Conservation (phyloP, 2,113 vertebrate genomes). For the Salvelinus namaycush region DNA sequence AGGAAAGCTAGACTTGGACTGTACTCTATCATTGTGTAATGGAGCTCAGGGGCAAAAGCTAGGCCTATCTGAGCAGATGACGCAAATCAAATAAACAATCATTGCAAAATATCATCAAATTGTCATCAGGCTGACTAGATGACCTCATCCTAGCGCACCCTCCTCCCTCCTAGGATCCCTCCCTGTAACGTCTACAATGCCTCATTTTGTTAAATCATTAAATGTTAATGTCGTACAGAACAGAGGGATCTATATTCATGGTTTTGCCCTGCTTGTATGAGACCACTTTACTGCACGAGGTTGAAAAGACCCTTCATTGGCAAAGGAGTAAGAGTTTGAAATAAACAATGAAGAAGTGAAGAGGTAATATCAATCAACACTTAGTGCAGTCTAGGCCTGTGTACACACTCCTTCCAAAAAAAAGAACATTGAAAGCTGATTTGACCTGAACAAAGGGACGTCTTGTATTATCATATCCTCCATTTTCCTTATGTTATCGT, state of each 20-base stretch:
- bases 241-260: constrained; percentile 40
- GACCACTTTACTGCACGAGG: constrained; percentile 2
- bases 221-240: constrained; percentile 30
- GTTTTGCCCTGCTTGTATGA: constrained; percentile 17
- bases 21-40: not conserved
- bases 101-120: not conserved
- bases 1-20: not conserved
- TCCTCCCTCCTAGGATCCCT: not conserved
- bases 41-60: not conserved
- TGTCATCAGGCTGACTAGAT: not conserved
- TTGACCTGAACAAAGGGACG: no score
- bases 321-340: not conserved
- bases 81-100: not conserved
- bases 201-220: constrained; percentile 36
- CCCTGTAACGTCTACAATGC: constrained; percentile 24
- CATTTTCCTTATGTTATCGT: no score
- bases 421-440: no score
- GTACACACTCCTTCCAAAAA: no score
- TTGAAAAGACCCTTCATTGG: not conserved
- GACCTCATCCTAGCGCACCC: not conserved
- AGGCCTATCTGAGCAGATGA: not conserved
- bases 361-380: not conserved
- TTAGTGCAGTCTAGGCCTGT: not conserved
- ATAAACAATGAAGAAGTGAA: not conserved
- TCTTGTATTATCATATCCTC: no score